phyloP scores from a whole-genome alignment of 2,797 vertebrate species.

The Microctenopoma lineatum region DNA sequence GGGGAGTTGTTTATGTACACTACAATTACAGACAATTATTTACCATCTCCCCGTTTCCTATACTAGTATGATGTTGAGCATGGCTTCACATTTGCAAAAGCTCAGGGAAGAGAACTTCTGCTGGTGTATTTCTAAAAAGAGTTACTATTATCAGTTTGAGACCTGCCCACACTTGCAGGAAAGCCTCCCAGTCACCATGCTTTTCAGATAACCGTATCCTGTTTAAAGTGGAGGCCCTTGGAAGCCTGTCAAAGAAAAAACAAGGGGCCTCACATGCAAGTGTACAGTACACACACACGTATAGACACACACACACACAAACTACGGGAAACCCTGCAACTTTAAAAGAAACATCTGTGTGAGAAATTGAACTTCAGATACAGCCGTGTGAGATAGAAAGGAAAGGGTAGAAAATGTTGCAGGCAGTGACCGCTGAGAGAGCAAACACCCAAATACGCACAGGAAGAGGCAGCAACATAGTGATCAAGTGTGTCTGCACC shows the following conservation, averaged over 20 bases:
- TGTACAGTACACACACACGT: constrained; percentile 19
- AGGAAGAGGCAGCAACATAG: constrained; percentile 38
- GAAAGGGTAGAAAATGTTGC: constrained; percentile 8
- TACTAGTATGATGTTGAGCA: constrained; percentile 6
- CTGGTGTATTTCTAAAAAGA: background rate
- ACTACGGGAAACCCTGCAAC: constrained; percentile 51
- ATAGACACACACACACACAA: constrained; percentile 19
- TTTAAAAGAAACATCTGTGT: constrained; percentile 65
- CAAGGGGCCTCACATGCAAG: constrained; percentile 43
- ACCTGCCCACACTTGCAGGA: constrained; percentile 58
- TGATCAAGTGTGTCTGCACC: background rate
- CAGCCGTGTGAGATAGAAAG: constrained; percentile 20
- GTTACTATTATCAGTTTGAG: constrained; percentile 20
- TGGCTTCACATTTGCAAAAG: background rate
- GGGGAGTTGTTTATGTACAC: constrained; percentile 54
- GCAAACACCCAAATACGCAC: constrained; percentile 28
- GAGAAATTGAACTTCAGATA: constrained; percentile 39
- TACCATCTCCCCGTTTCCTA: constrained; percentile 40
- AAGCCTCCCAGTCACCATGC: constrained; percentile 61
- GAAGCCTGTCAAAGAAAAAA: constrained; percentile 54
- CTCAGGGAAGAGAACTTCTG: constrained; percentile 1
- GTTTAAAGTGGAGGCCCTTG: constrained; percentile 67
- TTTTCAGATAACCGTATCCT: constrained; percentile 79
- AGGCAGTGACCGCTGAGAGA: constrained; percentile 23
- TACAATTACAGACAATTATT: constrained; percentile 67